Base-by-base conservation (phyloP, 2,113 vertebrate species). In the Urocitellus parryii region DNA sequence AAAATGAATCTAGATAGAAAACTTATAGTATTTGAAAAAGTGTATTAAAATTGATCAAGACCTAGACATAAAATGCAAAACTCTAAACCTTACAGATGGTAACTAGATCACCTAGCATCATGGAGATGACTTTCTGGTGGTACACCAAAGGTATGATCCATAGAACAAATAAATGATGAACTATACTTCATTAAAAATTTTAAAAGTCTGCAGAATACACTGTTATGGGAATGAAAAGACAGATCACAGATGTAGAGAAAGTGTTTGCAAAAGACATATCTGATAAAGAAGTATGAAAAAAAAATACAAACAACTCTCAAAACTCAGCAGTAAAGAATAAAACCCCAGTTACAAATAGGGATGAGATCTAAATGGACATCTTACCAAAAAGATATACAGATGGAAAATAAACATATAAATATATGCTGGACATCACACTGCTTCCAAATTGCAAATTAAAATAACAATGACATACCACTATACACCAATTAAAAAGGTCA, bases 41-140 rank as follows among this genome's bases (percentile, higher is more conserved):
- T 73, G 82, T 11, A 24, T 91, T n/a, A 68, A 42, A 92, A 65
- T 37, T 5, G 0, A 80, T 80, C 39, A 93, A 74, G 12, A 68
- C 16, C 7, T 94, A 91, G 37, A 80, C 78, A 20, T 53, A 83
- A 73, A 88, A 68, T 68, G 4, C 39, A 91, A 95, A 94, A 72
- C n/a, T 37, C 86, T 58, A 77, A 67, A 83, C 72, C 3, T 70
- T 20, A 25, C 76, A 56, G 8, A 72, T 22, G 32, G 87, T 45
- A 74, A 76, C n/a, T 90, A 42, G 27, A 61, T 80, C 29, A 68
- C 12, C 13, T 61, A n/a, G 18, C 22, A 34, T 37, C 56, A 76
- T 45, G 6, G 25, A 51, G n/a, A 72, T 82, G 58, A 70, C 32
- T 58, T 77, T 68, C 85, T 76, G n/a, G 65, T 81, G 45, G 5